Conservation (phyloP, 2,113 vertebrate species). For the Halcyon senegalensis region DNA sequence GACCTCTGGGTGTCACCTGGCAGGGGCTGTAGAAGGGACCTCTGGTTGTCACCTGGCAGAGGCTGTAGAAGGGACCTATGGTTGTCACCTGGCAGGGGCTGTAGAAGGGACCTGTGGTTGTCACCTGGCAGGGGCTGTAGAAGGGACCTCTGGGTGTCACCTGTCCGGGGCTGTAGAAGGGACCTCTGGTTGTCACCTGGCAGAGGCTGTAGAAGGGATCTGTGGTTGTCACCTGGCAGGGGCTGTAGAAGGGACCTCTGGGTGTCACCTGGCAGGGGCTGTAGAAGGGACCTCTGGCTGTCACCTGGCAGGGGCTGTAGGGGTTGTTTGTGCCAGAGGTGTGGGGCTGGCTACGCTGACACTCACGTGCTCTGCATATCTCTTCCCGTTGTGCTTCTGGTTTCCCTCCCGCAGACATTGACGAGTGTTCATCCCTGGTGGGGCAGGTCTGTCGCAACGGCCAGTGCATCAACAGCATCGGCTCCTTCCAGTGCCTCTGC, state of each 20-base stretch:
- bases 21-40: too few relatives aligned
- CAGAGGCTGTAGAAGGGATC: too few relatives aligned
- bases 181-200: not conserved
- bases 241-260: not conserved
- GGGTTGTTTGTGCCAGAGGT: not conserved
- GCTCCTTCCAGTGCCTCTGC: constrained; percentile 93
- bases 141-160: not conserved
- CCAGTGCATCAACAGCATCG: constrained; percentile 89
- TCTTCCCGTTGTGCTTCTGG: not conserved
- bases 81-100: too few relatives aligned
- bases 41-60: not conserved
- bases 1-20: not conserved
- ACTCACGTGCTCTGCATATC: not conserved
- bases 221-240: not conserved
- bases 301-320: not conserved
- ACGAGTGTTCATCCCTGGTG: constrained; percentile 86
- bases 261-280: not conserved
- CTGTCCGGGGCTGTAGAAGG: too few relatives aligned
- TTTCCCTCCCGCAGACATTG: constrained; percentile 78
- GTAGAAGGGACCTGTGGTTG: not conserved
- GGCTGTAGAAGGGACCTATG: not conserved
- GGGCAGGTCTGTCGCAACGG: constrained; percentile 91
- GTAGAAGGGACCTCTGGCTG: not conserved
- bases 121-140: not conserved
- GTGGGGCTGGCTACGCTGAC: not conserved